A percentile compares a stretch with the other conserved stretches of the same genome.
Evolutionary conservation across 2,113 vertebrate species (phyloP).

Genomic region (Nothoprocta pentlandii): DNA sequence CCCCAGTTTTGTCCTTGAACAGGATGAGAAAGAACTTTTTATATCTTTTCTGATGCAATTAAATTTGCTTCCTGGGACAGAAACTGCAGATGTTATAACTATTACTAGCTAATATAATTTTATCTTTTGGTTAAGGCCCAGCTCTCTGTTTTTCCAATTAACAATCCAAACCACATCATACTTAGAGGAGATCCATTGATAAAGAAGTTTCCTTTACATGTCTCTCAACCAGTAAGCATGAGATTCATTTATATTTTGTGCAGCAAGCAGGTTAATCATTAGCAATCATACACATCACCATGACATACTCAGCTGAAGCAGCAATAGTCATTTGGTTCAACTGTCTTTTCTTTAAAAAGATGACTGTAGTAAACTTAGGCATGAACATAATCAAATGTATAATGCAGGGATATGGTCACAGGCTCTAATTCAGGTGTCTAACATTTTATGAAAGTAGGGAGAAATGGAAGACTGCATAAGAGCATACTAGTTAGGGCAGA

Average conservation of each 20-base stretch:
- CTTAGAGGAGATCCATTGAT: not conserved
- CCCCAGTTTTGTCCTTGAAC: not conserved
- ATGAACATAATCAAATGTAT: not conserved
- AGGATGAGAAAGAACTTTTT: not conserved
- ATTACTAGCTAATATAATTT: not conserved
- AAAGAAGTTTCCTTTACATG: not conserved
- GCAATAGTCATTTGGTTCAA: not conserved
- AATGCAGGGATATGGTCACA: not conserved
- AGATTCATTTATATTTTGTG: not conserved
- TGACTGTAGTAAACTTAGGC: not conserved
- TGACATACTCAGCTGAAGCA: not conserved
- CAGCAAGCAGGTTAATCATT: not conserved
- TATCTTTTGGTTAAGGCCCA: not conserved
- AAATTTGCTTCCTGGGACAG: not conserved
- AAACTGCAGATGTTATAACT: not conserved
- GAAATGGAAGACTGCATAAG: not conserved
- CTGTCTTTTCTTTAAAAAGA: not conserved
- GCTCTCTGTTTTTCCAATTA: not conserved
- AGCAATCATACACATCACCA: not conserved
- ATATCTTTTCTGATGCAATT: not conserved
- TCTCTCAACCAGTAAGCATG: not conserved
- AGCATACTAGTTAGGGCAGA: not conserved
- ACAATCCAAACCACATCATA: not conserved
- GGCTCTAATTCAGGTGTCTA: not conserved
- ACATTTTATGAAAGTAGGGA: not conserved